Evolutionary conservation across 2,888 invertebrate genomes (phyloP), one percentile per base, ranked within the genome.

Genomic region (Fissipunctia ypsillon): DNA sequence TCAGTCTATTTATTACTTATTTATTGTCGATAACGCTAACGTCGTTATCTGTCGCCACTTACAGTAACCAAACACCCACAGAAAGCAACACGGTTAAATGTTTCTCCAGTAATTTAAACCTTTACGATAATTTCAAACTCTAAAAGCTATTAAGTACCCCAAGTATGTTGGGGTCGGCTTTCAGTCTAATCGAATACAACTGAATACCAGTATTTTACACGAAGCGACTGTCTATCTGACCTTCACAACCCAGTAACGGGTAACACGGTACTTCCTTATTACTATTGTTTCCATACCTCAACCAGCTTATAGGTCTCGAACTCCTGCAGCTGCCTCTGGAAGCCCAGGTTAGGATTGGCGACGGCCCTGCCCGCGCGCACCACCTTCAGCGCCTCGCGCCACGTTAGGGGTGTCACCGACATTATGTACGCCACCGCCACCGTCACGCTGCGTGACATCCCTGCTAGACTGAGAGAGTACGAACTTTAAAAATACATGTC

Each of bases 401-500:
- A 99, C 73, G 97, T 98, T 65, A 99, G 97, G 80, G 97, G 96
- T 43, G 99, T 99, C 78, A 98, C 98, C 61, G 99, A 98, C 99
- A 99, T 99, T 83, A 99, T 98, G 95, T 99, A 99, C 56, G 99
- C 99, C 73, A 99, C 99, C 0, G 99, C 98, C 69, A 99, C 98
- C 0, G 99, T 99, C 84, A 99, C 99, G 90, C 99, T 99, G 35
- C 99, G 97, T 1, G 99, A 99, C 98, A 99, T 99, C 45, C 99
- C 99, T 31, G 99, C 99, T 91, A 99, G 96, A 94, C 99, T 99
- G 95, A 89, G 59, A 19, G 19, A 45, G 22, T 45, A 45, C 38
- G 38, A 38, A 9, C 6, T 45, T 45, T 22, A 22, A 45, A 45
- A 45, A 45, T 2, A 45, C 19, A 19, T 35, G 4, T 14, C 19